Conservation (phyloP, 2,797 vertebrate species). For the Xiphophorus birchmanni region DNA sequence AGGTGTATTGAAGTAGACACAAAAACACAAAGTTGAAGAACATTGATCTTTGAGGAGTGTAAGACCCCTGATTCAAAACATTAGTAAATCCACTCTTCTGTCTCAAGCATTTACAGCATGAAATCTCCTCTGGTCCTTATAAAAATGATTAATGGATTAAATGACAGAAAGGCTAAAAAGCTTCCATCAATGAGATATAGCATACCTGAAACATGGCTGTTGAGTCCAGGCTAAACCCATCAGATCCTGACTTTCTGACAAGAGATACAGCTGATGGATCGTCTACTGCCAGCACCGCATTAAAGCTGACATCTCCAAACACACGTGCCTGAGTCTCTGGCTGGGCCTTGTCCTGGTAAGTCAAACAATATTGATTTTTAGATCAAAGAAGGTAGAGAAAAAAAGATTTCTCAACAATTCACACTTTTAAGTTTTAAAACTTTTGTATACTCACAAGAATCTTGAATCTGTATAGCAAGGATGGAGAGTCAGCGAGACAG, state of each 20-base stretch:
- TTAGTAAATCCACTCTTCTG: background rate
- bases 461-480: conserved; percentile 92
- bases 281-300: conserved; percentile 87
- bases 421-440: background rate
- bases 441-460: conserved; percentile 85
- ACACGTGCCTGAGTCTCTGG: conserved; percentile 89
- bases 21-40: background rate
- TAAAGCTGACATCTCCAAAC: conserved; percentile 89
- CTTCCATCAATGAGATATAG: background rate
- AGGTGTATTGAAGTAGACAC: background rate
- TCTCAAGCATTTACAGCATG: background rate
- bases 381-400: background rate
- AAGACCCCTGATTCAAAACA: background rate
- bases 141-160: background rate
- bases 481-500: conserved; percentile 91
- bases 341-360: conserved; percentile 90
- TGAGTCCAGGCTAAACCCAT: conserved; percentile 93
- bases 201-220: conserved; percentile 91
- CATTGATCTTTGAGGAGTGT: background rate
- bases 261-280: conserved; percentile 88
- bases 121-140: background rate
- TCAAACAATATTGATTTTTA: background rate
- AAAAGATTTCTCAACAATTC: background rate
- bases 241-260: conserved; percentile 91
- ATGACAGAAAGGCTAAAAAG: background rate